phyloP scores from a whole-genome alignment of 1,140 invertebrate genomes.

The Archivesica marissinica region DNA sequence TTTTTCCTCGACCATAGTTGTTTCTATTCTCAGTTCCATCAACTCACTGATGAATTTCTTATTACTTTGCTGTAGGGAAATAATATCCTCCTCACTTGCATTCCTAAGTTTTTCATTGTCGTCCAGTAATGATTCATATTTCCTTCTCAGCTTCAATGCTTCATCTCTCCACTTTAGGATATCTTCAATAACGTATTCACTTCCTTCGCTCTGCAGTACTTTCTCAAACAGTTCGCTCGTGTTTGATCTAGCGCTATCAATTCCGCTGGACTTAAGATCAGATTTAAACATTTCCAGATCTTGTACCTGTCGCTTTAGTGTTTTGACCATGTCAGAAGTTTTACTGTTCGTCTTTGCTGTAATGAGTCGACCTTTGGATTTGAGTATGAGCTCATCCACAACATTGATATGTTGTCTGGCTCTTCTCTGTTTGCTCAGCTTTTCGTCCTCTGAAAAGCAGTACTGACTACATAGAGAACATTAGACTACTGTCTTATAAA shows the following conservation, averaged over 20 bases:
- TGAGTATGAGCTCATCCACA: constrained; percentile 21
- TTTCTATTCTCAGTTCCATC: constrained; percentile 2
- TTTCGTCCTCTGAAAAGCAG: constrained; percentile 8
- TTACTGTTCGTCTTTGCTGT: neutral
- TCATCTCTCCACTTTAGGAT: constrained; percentile 48
- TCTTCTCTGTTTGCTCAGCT: constrained; percentile 1
- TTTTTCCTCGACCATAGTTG: neutral
- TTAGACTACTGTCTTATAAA: too few species aligned
- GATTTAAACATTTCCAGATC: constrained; percentile 19
- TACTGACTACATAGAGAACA: too few species aligned
- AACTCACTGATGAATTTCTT: constrained; percentile 18
- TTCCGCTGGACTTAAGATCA: neutral
- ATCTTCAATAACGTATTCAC: constrained; percentile 28
- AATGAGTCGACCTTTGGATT: neutral
- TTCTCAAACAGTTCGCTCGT: constrained; percentile 9
- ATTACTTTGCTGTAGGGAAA: constrained; percentile 5
- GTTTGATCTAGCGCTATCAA: constrained; percentile 8
- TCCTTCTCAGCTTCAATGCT: constrained; percentile 6
- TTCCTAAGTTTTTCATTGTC: constrained; percentile 19
- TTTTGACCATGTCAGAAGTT: neutral
- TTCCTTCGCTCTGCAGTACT: constrained; percentile 14
- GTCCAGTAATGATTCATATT: neutral
- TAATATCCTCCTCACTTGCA: constrained; percentile 5
- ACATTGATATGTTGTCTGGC: constrained; percentile 31
- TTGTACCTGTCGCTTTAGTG: constrained; percentile 17